Evolutionary conservation across 2,113 vertebrate species (phyloP).

Genomic region (Butorides virescens): DNA sequence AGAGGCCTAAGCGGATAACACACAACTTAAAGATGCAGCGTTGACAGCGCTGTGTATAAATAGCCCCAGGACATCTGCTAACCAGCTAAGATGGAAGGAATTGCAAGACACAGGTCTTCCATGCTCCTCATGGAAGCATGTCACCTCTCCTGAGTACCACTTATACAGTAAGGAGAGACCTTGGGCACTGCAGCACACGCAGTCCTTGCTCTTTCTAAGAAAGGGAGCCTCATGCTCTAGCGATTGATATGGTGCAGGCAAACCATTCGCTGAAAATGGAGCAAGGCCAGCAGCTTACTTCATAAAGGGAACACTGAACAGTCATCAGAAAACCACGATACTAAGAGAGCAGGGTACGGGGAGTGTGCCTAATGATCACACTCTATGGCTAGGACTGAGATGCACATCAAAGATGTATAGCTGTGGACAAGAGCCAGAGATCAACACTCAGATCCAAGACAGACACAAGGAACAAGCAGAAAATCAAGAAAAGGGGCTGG

Average conservation of each 20-base stretch:
- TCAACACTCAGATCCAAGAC: background rate
- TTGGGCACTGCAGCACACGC: background rate
- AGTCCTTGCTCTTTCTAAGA: background rate
- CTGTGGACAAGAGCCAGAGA: background rate
- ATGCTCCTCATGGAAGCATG: background rate
- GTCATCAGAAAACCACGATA: constrained; percentile 7
- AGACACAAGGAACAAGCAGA: background rate
- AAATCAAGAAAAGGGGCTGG: background rate
- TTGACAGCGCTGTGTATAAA: background rate
- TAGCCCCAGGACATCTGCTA: background rate
- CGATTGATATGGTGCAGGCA: background rate
- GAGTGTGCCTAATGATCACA: background rate
- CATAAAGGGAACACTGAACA: constrained; percentile 16
- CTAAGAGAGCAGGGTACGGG: background rate
- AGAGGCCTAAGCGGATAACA: background rate
- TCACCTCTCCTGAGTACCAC: background rate
- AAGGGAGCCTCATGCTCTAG: background rate
- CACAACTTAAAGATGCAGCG: background rate
- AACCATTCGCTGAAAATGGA: background rate
- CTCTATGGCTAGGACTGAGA: background rate
- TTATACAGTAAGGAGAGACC: background rate
- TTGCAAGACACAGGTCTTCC: background rate
- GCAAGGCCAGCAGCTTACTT: constrained; percentile 19
- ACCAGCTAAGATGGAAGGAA: background rate
- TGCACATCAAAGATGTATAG: background rate